Evolutionary conservation across 35 echinoderm and acorn worm species (phyloP).

Genomic region (Acanthaster planci): DNA sequence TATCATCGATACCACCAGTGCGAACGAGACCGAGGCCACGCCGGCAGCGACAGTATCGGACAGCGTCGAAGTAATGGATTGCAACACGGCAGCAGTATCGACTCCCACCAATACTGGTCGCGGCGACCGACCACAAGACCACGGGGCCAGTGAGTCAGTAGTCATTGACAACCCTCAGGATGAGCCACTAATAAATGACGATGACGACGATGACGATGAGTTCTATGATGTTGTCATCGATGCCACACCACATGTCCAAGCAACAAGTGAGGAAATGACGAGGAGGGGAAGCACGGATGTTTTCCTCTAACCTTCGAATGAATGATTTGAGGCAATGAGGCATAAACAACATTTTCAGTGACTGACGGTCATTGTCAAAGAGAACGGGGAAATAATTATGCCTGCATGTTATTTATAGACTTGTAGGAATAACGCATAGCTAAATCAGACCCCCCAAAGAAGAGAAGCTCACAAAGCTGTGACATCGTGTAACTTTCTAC

Average conservation of each 20-base stretch:
- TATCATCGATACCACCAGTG: background rate
- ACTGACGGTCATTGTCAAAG: too few relatives aligned
- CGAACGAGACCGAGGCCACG: background rate
- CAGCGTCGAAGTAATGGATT: background rate
- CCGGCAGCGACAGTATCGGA: background rate
- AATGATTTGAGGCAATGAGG: background rate
- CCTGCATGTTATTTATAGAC: too few relatives aligned
- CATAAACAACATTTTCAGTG: background rate
- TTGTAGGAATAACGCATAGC: too few relatives aligned
- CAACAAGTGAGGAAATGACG: background rate
- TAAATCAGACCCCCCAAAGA: too few relatives aligned
- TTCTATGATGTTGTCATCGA: background rate
- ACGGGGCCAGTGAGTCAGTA: background rate
- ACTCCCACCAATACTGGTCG: background rate
- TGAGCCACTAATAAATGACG: conserved; percentile 21
- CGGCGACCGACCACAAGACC: background rate
- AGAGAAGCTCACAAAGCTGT: too few relatives aligned
- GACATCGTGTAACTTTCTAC: too few relatives aligned
- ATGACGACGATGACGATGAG: conserved; percentile 19
- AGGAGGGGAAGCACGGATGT: too few relatives aligned
- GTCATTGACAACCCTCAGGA: conserved; percentile 12
- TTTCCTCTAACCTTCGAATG: background rate
- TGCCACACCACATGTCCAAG: background rate
- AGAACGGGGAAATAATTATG: too few relatives aligned
- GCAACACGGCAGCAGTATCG: background rate